Conservation (phyloP, 2,888 invertebrate genomes). For the Eupithecia pulchellata region DNA sequence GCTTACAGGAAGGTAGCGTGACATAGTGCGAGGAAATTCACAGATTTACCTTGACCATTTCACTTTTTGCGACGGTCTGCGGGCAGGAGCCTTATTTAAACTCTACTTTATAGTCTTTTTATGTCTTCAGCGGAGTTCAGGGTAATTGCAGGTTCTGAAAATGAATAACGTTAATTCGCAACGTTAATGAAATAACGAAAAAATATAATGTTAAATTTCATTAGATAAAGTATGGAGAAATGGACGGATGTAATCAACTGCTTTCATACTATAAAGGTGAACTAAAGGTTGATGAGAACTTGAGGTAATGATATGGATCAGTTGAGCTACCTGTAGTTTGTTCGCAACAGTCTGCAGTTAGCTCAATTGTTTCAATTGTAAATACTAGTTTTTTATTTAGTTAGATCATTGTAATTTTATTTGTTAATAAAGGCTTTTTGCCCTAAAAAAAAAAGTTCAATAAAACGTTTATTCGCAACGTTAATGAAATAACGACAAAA, state of each 20-base stretch:
- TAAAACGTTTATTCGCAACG: constrained; percentile 58
- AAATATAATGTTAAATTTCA: too few relatives aligned
- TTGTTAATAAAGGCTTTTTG: too few relatives aligned
- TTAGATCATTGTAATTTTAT: too few relatives aligned
- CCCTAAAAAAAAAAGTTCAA: too few relatives aligned
- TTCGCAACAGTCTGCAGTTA: too few relatives aligned
- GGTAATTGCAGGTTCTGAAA: constrained; percentile 80
- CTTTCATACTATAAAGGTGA: too few relatives aligned
- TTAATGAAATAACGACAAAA: constrained; percentile 58
- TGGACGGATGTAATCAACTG: too few relatives aligned
- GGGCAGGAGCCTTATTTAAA: constrained; percentile 34
- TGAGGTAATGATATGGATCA: too few relatives aligned
- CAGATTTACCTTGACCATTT: constrained; percentile 84
- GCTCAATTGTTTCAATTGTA: too few relatives aligned
- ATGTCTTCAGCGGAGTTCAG: constrained; percentile 77
- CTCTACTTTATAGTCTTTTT: constrained; percentile 67
- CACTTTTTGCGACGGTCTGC: constrained; percentile 75
- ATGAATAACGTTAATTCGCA: constrained; percentile 59
- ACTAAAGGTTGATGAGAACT: too few relatives aligned
- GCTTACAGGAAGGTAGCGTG: constrained; percentile 81
- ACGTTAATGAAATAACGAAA: constrained; percentile 57
- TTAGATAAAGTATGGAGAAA: not conserved
- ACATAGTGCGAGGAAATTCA: constrained; percentile 74
- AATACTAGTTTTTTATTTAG: too few relatives aligned
- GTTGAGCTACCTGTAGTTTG: too few relatives aligned